Conservation (phyloP, 2,888 invertebrate genomes). For the Megalurothrips usitatus region DNA sequence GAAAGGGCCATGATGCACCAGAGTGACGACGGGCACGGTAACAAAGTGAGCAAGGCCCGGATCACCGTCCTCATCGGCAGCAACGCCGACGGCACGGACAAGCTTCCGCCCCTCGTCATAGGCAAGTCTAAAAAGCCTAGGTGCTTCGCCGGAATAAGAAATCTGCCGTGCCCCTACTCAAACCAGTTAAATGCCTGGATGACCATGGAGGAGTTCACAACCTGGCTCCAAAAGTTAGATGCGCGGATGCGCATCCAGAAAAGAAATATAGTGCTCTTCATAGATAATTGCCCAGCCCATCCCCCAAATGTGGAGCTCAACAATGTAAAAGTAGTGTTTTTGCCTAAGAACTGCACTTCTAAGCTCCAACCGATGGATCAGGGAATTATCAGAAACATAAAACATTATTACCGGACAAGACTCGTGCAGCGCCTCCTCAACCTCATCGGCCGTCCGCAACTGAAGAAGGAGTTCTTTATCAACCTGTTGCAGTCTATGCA, state of each 20-base stretch:
- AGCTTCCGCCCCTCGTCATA: constrained; percentile 12
- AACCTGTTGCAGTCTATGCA: not conserved
- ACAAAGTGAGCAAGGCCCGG: not conserved
- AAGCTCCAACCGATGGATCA: constrained; percentile 35
- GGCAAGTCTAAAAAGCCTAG: constrained; percentile 33
- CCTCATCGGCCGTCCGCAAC: constrained; percentile 25
- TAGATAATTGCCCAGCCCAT: too few relatives aligned
- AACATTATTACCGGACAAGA: constrained; percentile 35
- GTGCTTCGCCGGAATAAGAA: constrained; percentile 31
- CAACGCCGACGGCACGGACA: not conserved
- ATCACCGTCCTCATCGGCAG: not conserved
- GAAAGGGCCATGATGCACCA: not conserved
- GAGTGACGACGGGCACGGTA: not conserved
- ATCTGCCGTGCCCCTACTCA: constrained; percentile 32
- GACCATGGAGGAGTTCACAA: constrained; percentile 30
- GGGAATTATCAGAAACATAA: constrained; percentile 36
- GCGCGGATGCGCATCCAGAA: constrained; percentile 28
- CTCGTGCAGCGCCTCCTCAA: constrained; percentile 33
- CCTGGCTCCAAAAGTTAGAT: constrained; percentile 32
- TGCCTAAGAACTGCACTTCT: constrained; percentile 31
- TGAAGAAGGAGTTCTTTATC: not conserved
- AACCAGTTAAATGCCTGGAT: constrained; percentile 34
- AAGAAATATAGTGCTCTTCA: constrained; percentile 31
- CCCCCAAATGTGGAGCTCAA: constrained; percentile 12
- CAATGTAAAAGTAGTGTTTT: constrained; percentile 31